Evolutionary conservation across 2,888 invertebrate genomes (phyloP).

Genomic region (Lomographa bimaculata): DNA sequence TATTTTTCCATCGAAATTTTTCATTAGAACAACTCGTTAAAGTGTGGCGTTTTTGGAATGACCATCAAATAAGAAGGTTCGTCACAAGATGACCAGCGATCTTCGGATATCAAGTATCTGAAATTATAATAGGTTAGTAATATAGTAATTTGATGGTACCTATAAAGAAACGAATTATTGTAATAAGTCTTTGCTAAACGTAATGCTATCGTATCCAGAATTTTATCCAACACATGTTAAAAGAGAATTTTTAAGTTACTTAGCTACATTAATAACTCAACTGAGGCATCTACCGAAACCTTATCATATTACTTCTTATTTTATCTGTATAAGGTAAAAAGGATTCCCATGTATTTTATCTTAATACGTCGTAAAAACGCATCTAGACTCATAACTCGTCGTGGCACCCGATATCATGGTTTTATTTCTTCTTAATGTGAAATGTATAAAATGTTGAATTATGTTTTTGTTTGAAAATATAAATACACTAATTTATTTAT

Average conservation of each 20-base stretch:
- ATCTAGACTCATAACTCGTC: constrained; percentile 3
- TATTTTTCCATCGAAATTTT: constrained; percentile 38
- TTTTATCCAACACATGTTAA: neutral
- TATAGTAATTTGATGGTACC: constrained; percentile 24
- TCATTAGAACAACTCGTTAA: constrained; percentile 35
- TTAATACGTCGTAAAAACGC: constrained; percentile 9
- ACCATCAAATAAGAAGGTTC: constrained; percentile 45
- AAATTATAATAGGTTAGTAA: constrained; percentile 8
- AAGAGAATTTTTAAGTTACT: too few species aligned
- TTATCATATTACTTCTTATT: too few species aligned
- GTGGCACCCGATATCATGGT: constrained; percentile 8
- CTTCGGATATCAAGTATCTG: constrained; percentile 17
- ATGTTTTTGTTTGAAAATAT: neutral
- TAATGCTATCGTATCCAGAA: constrained; percentile 2
- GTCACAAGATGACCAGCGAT: constrained; percentile 64
- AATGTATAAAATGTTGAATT: constrained; percentile 1
- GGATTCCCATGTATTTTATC: constrained; percentile 14
- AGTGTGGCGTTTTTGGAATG: constrained; percentile 39
- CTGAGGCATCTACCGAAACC: too few species aligned
- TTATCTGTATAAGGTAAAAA: constrained; percentile 3
- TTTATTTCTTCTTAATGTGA: constrained; percentile 5
- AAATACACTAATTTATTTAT: neutral
- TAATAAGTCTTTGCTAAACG: constrained; percentile 39
- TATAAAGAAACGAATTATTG: constrained; percentile 70
- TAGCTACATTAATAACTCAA: too few species aligned